phyloP scores from a whole-genome alignment of 1,140 invertebrate species.

The Drosophila sechellia region DNA sequence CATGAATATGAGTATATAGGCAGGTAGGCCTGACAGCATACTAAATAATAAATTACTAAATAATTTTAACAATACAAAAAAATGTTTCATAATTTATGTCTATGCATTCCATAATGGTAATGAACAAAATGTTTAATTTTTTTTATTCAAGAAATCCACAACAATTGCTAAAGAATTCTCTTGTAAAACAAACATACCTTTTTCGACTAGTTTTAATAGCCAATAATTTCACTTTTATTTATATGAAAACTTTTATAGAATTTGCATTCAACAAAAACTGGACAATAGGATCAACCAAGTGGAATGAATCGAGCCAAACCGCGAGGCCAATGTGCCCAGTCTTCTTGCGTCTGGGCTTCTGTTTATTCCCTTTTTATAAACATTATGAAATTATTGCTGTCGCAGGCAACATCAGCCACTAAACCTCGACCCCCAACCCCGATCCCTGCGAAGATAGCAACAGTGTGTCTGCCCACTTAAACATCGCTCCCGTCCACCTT shows the following conservation, averaged over 20 bases:
- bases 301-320: background rate
- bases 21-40: background rate
- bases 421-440: background rate
- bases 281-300: background rate
- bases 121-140: too few relatives aligned
- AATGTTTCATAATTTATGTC: too few relatives aligned
- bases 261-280: background rate
- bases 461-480: slow-evolving; percentile 13
- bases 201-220: too few relatives aligned
- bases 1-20: background rate
- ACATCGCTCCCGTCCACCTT: too few relatives aligned
- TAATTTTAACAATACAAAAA: too few relatives aligned
- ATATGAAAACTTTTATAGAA: too few relatives aligned
- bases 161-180: too few relatives aligned
- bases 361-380: slow-evolving; percentile 50
- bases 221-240: too few relatives aligned
- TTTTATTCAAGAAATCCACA: too few relatives aligned
- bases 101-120: too few relatives aligned
- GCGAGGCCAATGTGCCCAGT: background rate
- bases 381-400: slow-evolving; percentile 72
- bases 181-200: too few relatives aligned
- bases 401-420: slow-evolving; percentile 36
- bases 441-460: slow-evolving; percentile 6
- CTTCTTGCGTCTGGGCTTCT: slow-evolving; percentile 3
- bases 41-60: too few relatives aligned